These are phyloP conservation scores for Falco rusticolus DNA, from an alignment of 2,797 vertebrate genomes.

Conservation along the genomic window DNA sequence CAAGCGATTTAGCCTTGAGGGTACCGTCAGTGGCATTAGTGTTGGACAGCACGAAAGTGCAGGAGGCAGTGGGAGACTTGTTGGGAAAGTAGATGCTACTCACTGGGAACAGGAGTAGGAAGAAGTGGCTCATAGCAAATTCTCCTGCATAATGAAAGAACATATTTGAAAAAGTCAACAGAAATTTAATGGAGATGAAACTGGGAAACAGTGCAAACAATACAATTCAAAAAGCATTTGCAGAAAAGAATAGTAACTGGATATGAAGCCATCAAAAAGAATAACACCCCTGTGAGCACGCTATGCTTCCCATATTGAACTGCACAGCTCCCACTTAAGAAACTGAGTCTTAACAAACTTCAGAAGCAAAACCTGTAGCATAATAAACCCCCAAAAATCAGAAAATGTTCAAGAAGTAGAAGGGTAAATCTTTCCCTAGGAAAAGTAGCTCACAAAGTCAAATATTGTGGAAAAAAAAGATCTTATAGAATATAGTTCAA, in stretches of 20 bases:
- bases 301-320: not conserved
- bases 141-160: not conserved
- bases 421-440: not conserved
- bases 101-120: not conserved
- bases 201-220: not conserved
- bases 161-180: not conserved
- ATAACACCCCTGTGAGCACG: not conserved
- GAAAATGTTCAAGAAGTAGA: not conserved
- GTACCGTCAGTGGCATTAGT: not conserved
- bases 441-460: not conserved
- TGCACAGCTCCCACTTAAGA: not conserved
- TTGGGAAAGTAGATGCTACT: not conserved
- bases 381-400: not conserved
- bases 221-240: not conserved
- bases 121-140: not conserved
- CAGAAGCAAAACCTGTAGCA: not conserved
- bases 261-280: not conserved
- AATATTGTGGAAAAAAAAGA: not conserved
- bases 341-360: not conserved
- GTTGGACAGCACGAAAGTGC: not conserved
- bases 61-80: not conserved
- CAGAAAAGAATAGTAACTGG: not conserved
- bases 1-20: not conserved
- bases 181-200: not conserved
- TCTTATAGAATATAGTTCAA: not conserved